Evolutionary conservation across 2,888 invertebrate genomes (phyloP).

Genomic region (Troglohyphantes excavatus): DNA sequence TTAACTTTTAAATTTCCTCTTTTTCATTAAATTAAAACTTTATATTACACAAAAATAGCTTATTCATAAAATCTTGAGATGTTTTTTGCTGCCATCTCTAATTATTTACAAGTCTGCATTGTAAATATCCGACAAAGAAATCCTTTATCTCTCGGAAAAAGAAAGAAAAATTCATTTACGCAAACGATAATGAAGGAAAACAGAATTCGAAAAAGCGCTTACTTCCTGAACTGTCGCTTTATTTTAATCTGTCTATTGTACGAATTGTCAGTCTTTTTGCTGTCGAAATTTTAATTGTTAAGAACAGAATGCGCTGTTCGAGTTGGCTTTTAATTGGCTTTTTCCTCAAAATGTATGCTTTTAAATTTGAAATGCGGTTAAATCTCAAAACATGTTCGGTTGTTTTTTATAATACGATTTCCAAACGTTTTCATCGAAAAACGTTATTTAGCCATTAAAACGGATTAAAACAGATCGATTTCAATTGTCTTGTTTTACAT

Average conservation of each 20-base stretch:
- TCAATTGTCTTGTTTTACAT: too few species aligned
- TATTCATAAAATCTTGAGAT: not conserved
- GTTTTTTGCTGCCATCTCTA: not conserved
- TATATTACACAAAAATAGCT: not conserved
- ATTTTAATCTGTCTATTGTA: constrained; percentile 35
- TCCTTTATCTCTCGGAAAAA: not conserved
- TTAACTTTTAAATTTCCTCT: not conserved
- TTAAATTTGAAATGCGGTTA: not conserved
- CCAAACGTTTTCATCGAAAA: not conserved
- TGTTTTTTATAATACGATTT: not conserved
- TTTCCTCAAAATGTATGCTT: not conserved
- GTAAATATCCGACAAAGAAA: constrained; percentile 21
- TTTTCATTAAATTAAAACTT: not conserved
- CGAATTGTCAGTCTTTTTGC: constrained; percentile 42
- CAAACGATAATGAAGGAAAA: constrained; percentile 38
- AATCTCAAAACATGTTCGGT: not conserved
- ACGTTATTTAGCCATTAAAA: not conserved
- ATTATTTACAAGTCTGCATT: not conserved
- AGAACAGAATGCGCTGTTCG: constrained; percentile 9
- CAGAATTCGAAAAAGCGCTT: constrained; percentile 20
- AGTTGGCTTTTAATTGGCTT: not conserved
- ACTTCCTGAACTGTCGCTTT: constrained; percentile 9
- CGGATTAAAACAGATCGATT: not conserved
- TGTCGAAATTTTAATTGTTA: constrained; percentile 39
- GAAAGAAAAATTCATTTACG: constrained; percentile 20